These are phyloP conservation scores for Eucidaris tribuloides DNA, from an alignment of 35 echinoderm and acorn worm species.

Conservation along the genomic window DNA sequence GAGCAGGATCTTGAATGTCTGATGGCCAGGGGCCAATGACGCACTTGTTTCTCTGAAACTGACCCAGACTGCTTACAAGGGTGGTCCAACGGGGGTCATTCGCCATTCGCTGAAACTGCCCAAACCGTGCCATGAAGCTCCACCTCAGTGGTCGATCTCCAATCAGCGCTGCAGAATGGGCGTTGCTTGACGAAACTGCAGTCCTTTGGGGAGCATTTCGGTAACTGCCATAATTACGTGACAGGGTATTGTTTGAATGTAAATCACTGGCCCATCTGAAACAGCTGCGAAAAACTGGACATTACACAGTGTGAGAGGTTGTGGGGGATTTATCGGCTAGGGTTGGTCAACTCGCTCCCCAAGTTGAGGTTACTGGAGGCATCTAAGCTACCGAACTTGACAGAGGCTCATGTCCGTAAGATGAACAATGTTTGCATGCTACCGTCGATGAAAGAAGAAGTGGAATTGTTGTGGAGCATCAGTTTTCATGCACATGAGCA, in stretches of 20 bases:
- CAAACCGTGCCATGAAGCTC: neutral
- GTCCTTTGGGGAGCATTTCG: neutral
- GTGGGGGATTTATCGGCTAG: neutral
- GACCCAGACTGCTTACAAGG: slow-evolving; percentile 36
- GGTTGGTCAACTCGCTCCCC: neutral
- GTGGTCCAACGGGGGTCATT: neutral
- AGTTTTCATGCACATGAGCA: too few relatives aligned
- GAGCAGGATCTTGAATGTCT: slow-evolving; percentile 12
- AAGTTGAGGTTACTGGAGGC: neutral
- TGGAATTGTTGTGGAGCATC: too few relatives aligned
- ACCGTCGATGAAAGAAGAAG: too few relatives aligned
- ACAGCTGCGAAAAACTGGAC: neutral
- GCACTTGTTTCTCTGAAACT: slow-evolving; percentile 13
- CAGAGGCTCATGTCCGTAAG: neutral
- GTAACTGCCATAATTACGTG: neutral
- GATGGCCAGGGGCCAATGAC: neutral
- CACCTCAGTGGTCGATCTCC: neutral
- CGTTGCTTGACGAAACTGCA: slow-evolving; percentile 4
- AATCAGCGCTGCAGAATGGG: slow-evolving; percentile 27
- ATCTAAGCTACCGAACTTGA: neutral
- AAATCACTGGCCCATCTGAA: neutral
- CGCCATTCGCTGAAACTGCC: neutral
- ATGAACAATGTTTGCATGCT: too few relatives aligned
- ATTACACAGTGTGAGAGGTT: neutral
- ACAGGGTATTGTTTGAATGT: neutral